These are phyloP conservation scores for Drosophila mayaguana DNA, from an alignment of 2,888 invertebrate species.

Conservation along the genomic window DNA sequence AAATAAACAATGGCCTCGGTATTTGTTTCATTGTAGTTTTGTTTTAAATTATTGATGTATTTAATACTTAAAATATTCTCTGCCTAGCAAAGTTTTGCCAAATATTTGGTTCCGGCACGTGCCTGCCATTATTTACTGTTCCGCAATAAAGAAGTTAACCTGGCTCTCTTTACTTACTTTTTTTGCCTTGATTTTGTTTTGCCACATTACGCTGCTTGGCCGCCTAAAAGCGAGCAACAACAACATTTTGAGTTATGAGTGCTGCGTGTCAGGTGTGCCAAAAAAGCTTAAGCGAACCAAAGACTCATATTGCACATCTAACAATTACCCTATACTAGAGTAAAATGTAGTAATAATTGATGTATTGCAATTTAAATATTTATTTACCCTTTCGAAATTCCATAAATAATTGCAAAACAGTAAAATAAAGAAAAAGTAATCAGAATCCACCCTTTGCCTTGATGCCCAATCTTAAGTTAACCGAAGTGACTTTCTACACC, in stretches of 20 bases:
- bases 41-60: not conserved
- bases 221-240: slow-evolving; percentile 33
- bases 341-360: too few species aligned
- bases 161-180: slow-evolving; percentile 44
- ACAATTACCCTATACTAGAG: slow-evolving; percentile 17
- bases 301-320: not conserved
- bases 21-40: not conserved
- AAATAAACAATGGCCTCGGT: not conserved
- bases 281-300: slow-evolving; percentile 12
- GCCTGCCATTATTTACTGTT: slow-evolving; percentile 80
- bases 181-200: slow-evolving; percentile 68
- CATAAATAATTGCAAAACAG: too few species aligned
- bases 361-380: too few species aligned
- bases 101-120: slow-evolving; percentile 67
- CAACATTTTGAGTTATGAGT: slow-evolving; percentile 75
- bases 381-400: too few species aligned
- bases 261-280: slow-evolving; percentile 75
- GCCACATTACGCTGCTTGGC: slow-evolving; percentile 64
- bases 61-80: not conserved
- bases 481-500: too few species aligned
- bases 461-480: too few species aligned
- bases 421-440: too few species aligned
- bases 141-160: slow-evolving; percentile 48
- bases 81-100: slow-evolving; percentile 27
- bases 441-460: too few species aligned